Evolutionary conservation across 2,113 vertebrate species (phyloP).

Genomic region (Thamnophis sirtalis): DNA sequence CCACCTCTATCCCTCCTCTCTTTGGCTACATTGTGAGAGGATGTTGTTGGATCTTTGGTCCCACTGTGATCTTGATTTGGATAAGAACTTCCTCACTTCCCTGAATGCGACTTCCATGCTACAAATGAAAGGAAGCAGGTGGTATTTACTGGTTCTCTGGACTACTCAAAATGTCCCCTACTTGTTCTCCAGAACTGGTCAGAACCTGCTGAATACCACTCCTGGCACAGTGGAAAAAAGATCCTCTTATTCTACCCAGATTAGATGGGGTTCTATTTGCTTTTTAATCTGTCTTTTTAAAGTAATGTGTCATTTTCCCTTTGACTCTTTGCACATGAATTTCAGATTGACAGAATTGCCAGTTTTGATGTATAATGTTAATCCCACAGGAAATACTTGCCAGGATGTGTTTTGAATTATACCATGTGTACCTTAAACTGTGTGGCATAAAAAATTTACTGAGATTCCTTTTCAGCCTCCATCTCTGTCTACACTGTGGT

Average conservation of each 20-base stretch:
- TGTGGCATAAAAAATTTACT: not conserved
- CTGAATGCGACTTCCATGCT: not conserved
- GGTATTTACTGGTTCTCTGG: too few species aligned
- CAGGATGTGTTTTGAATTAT: not conserved
- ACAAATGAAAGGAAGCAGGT: not conserved
- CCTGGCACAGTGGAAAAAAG: not conserved
- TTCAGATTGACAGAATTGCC: not conserved
- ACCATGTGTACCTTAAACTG: not conserved
- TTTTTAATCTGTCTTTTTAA: not conserved
- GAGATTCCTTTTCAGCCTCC: not conserved
- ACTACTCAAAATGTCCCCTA: too few species aligned
- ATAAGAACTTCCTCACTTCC: not conserved
- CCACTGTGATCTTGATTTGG: not conserved
- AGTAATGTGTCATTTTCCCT: not conserved
- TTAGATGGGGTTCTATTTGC: not conserved
- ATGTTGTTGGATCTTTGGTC: not conserved
- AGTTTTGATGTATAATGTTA: not conserved
- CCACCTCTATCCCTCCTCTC: not conserved
- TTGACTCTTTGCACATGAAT: not conserved
- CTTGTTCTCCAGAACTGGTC: too few species aligned
- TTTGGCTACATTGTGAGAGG: too few species aligned
- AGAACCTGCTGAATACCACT: too few species aligned
- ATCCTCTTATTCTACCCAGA: not conserved
- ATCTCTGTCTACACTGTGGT: not conserved
- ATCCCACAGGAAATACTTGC: not conserved